Conservation (phyloP, 2,113 vertebrate species). For the Myiopsitta monachus region DNA sequence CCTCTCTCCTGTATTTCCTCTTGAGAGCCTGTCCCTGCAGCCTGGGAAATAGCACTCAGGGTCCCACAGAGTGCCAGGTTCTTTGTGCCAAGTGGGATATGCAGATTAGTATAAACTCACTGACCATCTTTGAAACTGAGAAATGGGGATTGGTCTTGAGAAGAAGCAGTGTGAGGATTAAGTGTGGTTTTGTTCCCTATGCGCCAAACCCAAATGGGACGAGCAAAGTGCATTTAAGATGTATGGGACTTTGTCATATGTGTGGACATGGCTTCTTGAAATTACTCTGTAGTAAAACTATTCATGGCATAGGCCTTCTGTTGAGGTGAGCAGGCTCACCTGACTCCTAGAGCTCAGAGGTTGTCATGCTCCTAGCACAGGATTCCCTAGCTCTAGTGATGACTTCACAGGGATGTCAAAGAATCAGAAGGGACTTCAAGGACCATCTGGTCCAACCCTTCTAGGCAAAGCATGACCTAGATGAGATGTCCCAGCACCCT, state of each 20-base stretch:
- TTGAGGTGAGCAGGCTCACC: not conserved
- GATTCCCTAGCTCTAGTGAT: not conserved
- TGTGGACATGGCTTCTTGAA: not conserved
- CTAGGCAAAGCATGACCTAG: not conserved
- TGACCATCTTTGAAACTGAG: not conserved
- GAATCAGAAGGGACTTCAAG: not conserved
- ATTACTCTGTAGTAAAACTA: not conserved
- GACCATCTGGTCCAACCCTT: not conserved
- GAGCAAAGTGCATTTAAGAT: not conserved
- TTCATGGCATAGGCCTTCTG: not conserved
- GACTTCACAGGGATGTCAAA: not conserved
- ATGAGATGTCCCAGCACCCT: not conserved
- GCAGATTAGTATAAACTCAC: not conserved
- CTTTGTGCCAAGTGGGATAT: not conserved
- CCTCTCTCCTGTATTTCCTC: not conserved
- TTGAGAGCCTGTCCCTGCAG: not conserved
- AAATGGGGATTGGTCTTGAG: not conserved
- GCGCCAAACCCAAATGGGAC: not conserved
- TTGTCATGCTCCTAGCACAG: not conserved
- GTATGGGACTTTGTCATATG: not conserved
- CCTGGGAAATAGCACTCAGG: not conserved
- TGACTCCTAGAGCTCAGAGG: not conserved
- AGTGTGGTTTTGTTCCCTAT: not conserved
- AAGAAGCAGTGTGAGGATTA: not conserved
- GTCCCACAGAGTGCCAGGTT: not conserved